Percentiles rank a stretch among this genome's conserved stretches.
These are phyloP conservation scores for Cerastis leucographa DNA, from an alignment of 2,888 invertebrate species.

Conservation along the genomic window DNA sequence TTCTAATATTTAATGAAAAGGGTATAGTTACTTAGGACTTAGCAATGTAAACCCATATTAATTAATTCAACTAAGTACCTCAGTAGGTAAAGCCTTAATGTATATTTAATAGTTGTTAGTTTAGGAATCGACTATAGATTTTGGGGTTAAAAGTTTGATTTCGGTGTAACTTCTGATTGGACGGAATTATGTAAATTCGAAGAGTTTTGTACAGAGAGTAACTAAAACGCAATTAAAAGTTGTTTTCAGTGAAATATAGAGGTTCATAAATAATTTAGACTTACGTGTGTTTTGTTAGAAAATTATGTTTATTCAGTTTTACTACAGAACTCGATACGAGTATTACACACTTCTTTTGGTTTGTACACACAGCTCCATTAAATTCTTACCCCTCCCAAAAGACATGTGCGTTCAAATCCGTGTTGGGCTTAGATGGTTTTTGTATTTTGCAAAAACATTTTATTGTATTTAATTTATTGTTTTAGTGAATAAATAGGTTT, in stretches of 20 bases:
- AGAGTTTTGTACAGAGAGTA: not conserved
- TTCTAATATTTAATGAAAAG: not conserved
- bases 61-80: slow-evolving; percentile 17
- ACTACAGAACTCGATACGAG: not conserved
- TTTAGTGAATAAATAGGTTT: too few relatives aligned
- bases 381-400: too few relatives aligned
- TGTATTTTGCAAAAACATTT: too few relatives aligned
- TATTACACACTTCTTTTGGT: not conserved
- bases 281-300: too few relatives aligned
- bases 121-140: slow-evolving; percentile 2
- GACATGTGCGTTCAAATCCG: too few relatives aligned
- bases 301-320: not conserved
- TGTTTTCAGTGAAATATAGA: not conserved
- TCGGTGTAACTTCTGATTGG: not conserved
- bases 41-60: not conserved
- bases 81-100: not conserved
- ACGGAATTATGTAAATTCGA: not conserved
- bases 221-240: not conserved
- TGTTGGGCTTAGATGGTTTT: too few relatives aligned
- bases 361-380: too few relatives aligned
- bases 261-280: too few relatives aligned
- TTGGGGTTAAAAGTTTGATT: not conserved
- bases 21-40: slow-evolving; percentile 25
- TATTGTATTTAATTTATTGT: too few relatives aligned
- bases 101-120: slow-evolving; percentile 29